Base-by-base conservation (phyloP, 2,888 invertebrate species). In the Uloborus plumipes region DNA sequence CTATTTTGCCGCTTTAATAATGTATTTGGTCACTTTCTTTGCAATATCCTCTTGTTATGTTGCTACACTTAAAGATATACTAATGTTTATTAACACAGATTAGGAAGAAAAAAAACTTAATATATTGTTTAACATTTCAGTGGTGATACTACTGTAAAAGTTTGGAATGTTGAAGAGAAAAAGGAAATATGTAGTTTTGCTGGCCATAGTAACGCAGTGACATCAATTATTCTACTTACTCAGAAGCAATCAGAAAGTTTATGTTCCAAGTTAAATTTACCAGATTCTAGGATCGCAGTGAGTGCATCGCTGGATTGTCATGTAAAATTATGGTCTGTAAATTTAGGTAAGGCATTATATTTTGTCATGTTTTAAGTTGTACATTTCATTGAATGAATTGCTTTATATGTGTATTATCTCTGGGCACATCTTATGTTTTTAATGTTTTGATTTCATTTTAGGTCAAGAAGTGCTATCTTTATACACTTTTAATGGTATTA, bases 401-500 rank as follows among this genome's bases (percentile, higher is more conserved):
- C 2, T 55, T 55, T 55, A n/a, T n/a, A 16, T 16, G 13, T 9
- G 16, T 55, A 16, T 55, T n/a, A 55, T 55, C 1, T 55, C n/a
- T 55, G 2, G 0, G 55, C 16, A 18, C n/a, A 55, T 18, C 55
- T n/a, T 9, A n/a, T 55, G 20, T n/a, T 55, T 55, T 11, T n/a
- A 53, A 53, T 26, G 85, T 65, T 39, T 39, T 47, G 7, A 31
- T 74, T 64, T 59, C 47, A 31, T 53, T 51, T 3, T 85, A 89
- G 88, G 88, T 20, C 75, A 87, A 53, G 76, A 86, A 72, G 50
- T 88, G 47, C 86, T 86, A 71, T 88, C 88, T 15, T 86, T 88
- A 18, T 89, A 89, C 84, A 89, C 88, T 0, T 89, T 87, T 85
- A 89, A 88, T 83, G 88, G 88, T n/a, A 86, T 89, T 7, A 88